Base-by-base conservation (phyloP, 2,113 vertebrate genomes). In the Oxyura jamaicensis region DNA sequence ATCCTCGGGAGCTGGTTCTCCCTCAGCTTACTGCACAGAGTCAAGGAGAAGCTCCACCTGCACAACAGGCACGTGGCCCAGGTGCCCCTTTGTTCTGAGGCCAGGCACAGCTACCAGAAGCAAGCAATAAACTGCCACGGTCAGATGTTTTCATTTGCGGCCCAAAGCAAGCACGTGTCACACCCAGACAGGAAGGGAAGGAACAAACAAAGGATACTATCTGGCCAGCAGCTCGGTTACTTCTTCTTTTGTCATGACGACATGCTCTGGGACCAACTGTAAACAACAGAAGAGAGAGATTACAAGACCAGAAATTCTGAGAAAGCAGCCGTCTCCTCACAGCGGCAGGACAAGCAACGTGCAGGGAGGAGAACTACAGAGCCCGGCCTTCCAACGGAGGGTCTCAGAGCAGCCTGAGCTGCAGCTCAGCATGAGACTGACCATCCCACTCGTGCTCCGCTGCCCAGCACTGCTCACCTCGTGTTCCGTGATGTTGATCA, bases 241-340 rank as follows among this genome's bases (percentile, higher is more conserved):
- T 93, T 99, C 99, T 85, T 99, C 99, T 96, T 99, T 99, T 6
- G 99, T 99, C 99, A 99, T 99, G 29, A 99, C 99, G 2, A 99
- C 99, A 2, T 99, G 99, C 95, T 99, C 99, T 0, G 99, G 99
- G 71, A 99, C 99, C 94, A 99, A 95, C 99, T 99, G 98, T 14
- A 88, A 69, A 56, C 63, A 46, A 16, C 18, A 52, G 31, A 2
- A n/a, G 36, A 6, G 0, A 78, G 44, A 60, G 19, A 11, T 3
- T 2, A 26, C 4, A 8, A 33, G 39, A 13, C 26, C 1, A n/a
- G 25, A 21, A 39, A 68, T 19, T 10, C 59, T 35, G 33, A 48
- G 42, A 12, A 22, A 26, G 41, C 3, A 0, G 19, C 3, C 0
- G 5, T 31, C 42, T 77, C 53, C 71, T 33, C 35, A 1, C 18